Evolutionary conservation across 2,797 vertebrate species (phyloP).

Genomic region (Esox masquinongy): DNA sequence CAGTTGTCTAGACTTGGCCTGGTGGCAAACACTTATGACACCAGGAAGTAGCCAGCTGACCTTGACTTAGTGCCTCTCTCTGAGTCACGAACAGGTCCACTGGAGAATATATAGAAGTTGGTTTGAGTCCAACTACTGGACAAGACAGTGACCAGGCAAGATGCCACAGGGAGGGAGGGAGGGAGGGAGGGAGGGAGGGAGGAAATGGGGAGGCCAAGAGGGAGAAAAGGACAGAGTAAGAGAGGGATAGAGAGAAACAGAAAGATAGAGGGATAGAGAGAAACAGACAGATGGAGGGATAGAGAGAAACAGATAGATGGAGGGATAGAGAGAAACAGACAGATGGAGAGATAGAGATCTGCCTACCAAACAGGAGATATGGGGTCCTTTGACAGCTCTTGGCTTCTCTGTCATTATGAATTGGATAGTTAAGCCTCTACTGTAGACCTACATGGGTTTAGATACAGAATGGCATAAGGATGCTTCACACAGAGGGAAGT

Average conservation of each 20-base stretch:
- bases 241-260: not conserved
- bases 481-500: no score
- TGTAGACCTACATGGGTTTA: no score
- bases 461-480: no score
- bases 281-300: not conserved
- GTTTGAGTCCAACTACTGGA: not conserved
- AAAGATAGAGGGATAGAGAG: not conserved
- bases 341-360: not conserved
- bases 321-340: not conserved
- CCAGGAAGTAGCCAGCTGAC: not conserved
- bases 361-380: not conserved
- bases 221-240: not conserved
- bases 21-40: not conserved
- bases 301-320: no score
- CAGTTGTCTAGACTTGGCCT: not conserved
- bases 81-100: not conserved
- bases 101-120: not conserved
- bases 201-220: not conserved
- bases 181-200: not conserved
- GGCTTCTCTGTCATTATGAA: not conserved
- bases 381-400: not conserved
- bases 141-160: not conserved
- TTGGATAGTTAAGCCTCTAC: not conserved
- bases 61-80: not conserved
- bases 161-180: not conserved